A percentile compares a stretch with the other conserved stretches of the same genome.
Evolutionary conservation across 1,140 invertebrate genomes (phyloP).

Genomic region (Battus philenor): DNA sequence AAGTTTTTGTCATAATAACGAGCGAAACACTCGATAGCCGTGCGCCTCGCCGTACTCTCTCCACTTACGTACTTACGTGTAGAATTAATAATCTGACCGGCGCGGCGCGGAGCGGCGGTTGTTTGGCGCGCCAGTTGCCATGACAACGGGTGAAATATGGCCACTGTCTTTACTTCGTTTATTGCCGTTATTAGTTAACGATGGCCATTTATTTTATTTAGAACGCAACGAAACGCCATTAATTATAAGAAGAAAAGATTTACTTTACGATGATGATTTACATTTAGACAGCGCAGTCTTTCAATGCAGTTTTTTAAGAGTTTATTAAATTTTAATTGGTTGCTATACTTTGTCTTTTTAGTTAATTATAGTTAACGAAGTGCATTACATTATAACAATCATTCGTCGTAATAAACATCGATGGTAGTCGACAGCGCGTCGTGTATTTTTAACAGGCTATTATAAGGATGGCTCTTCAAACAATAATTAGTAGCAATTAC

Average conservation of each 20-base stretch:
- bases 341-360: no score
- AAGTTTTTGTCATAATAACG: conserved; percentile 10
- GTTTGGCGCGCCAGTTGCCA: conserved; percentile 57
- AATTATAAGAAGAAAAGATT: conserved; percentile 3
- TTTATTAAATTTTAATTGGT: no score
- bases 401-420: conserved; percentile 24
- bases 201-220: conserved; percentile 47
- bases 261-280: neutral
- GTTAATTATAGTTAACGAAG: no score
- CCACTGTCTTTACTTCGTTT: conserved; percentile 47
- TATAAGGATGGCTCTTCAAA: conserved; percentile 50
- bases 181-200: conserved; percentile 57
- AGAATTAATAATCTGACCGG: conserved; percentile 25
- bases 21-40: conserved; percentile 14
- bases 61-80: conserved; percentile 17
- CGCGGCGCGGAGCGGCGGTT: conserved; percentile 22
- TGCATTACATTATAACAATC: neutral
- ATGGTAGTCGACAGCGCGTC: conserved; percentile 24
- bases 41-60: conserved; percentile 25
- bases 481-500: conserved; percentile 67
- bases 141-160: conserved; percentile 62
- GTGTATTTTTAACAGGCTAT: conserved; percentile 29
- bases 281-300: no score
- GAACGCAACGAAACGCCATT: neutral
- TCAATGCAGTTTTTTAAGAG: no score